Conservation (phyloP, 2,888 invertebrate species). For the Adelognathus sp. region DNA sequence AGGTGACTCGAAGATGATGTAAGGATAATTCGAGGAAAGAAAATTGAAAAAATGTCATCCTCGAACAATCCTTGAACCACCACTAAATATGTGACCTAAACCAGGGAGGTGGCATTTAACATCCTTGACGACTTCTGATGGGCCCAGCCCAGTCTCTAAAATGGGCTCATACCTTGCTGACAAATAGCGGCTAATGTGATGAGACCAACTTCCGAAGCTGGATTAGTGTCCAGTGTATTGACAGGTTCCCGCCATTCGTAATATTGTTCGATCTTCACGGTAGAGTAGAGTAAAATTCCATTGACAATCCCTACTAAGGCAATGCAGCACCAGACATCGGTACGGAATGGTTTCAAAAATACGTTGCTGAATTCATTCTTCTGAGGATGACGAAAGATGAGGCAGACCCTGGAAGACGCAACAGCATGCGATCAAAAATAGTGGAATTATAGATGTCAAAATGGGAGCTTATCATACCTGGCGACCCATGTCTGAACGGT, state of each 20-base stretch:
- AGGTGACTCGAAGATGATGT: no score
- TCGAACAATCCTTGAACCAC: no score
- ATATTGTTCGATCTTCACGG: slow-evolving; percentile 64
- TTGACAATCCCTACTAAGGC: slow-evolving; percentile 73
- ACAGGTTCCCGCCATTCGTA: slow-evolving; percentile 44
- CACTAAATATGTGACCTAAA: no score
- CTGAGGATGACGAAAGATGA: slow-evolving; percentile 82
- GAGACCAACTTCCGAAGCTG: slow-evolving; percentile 73
- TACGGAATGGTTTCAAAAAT: slow-evolving; percentile 85
- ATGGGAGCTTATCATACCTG: slow-evolving; percentile 82
- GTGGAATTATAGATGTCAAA: neutral
- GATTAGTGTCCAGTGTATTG: slow-evolving; percentile 59
- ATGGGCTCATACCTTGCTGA: slow-evolving; percentile 80
- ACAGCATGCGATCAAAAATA: neutral
- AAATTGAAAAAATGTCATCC: no score
- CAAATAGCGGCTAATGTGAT: slow-evolving; percentile 81
- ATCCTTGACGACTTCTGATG: no score
- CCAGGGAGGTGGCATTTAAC: no score
- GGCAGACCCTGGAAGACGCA: neutral
- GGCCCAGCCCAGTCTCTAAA: no score
- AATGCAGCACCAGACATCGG: slow-evolving; percentile 83
- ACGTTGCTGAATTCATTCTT: slow-evolving; percentile 84
- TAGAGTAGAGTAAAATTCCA: slow-evolving; percentile 66
- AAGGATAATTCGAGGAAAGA: no score
- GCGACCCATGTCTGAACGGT: slow-evolving; percentile 85